phyloP scores from a whole-genome alignment of 2,888 invertebrate species.

The Iselma pallidipennis region DNA sequence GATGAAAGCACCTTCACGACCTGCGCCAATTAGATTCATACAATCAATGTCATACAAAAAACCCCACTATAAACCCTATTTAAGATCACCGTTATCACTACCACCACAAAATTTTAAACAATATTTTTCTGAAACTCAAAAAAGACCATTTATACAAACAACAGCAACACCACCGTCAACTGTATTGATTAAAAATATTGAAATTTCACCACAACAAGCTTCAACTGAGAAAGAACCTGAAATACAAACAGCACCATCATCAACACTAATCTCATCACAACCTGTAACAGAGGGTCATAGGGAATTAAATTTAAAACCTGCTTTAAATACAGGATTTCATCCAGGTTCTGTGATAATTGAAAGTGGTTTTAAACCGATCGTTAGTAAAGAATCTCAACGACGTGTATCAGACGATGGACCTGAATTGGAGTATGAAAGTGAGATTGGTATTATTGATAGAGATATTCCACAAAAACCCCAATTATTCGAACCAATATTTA shows the following conservation, averaged over 20 bases:
- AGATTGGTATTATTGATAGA: conserved; percentile 51
- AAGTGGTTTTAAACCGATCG: conserved; percentile 82
- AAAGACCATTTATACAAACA: conserved; percentile 6
- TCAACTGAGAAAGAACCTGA: conserved; percentile 48
- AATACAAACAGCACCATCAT: conserved; percentile 36
- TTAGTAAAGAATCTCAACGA: conserved; percentile 61
- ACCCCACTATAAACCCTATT: conserved; percentile 11
- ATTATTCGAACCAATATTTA: conserved; percentile 79
- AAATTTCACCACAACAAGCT: conserved; percentile 49
- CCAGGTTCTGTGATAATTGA: conserved; percentile 81
- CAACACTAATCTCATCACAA: conserved; percentile 10
- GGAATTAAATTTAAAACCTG: conserved; percentile 52
- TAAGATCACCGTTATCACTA: conserved; percentile 1
- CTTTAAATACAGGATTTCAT: conserved; percentile 77
- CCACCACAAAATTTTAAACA: neutral
- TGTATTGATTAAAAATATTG: conserved; percentile 36
- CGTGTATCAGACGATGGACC: conserved; percentile 54
- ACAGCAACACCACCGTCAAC: conserved; percentile 6
- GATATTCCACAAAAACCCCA: conserved; percentile 60
- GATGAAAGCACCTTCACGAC: neutral
- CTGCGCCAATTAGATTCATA: neutral
- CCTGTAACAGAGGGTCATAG: conserved; percentile 5
- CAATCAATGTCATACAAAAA: conserved; percentile 54
- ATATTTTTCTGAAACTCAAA: conserved; percentile 3
- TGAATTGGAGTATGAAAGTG: conserved; percentile 58